These are phyloP conservation scores for Lycaon pictus DNA, from an alignment of 2,113 vertebrate species.

Conservation along the genomic window DNA sequence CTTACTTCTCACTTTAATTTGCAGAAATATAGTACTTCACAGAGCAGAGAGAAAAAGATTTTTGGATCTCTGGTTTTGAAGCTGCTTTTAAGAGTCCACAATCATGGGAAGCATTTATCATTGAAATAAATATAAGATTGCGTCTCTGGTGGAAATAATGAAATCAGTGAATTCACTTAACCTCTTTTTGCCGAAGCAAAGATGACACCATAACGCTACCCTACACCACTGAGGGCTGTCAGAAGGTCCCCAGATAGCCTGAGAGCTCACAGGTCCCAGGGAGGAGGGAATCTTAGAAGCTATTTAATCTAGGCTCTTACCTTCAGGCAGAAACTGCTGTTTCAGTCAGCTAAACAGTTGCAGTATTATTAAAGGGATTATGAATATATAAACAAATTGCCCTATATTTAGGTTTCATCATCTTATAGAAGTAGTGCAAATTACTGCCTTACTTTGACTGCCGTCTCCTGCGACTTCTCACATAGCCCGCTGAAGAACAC, in stretches of 20 bases:
- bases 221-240: neutral
- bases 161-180: neutral
- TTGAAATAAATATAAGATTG: neutral
- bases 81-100: neutral
- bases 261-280: neutral
- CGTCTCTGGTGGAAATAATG: neutral
- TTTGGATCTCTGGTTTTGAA: neutral
- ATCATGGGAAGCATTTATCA: neutral
- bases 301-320: neutral
- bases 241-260: neutral
- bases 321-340: neutral
- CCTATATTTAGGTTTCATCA: neutral
- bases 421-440: neutral
- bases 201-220: neutral
- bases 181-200: neutral
- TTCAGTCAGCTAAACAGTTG: neutral
- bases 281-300: neutral
- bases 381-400: neutral
- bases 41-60: conserved; percentile 3
- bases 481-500: neutral
- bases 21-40: neutral
- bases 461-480: neutral
- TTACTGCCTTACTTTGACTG: neutral
- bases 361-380: neutral
- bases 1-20: conserved; percentile 48